Evolutionary conservation across 2,797 vertebrate genomes (phyloP).

Genomic region (Pipistrellus pygmaeus): DNA sequence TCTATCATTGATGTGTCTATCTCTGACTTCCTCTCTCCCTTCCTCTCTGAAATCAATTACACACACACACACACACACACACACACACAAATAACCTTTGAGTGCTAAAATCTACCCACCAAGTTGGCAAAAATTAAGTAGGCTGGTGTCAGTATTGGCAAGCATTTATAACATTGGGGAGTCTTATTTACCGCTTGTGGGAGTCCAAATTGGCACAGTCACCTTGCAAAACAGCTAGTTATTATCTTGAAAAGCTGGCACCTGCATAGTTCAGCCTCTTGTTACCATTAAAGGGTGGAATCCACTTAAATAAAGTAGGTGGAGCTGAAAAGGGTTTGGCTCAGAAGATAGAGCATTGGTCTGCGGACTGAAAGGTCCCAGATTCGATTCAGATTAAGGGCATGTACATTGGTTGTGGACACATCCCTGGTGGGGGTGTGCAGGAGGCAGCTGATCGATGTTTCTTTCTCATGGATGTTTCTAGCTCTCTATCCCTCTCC

Average conservation of each 20-base stretch:
- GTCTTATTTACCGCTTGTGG: not conserved
- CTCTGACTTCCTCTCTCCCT: not conserved
- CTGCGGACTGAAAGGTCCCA: too few species aligned
- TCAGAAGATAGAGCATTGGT: too few species aligned
- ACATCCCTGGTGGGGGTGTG: too few species aligned
- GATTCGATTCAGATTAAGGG: too few species aligned
- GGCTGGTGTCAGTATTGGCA: not conserved
- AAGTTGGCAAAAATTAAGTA: conserved; percentile 52
- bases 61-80: too few species aligned
- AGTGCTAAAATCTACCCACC: not conserved
- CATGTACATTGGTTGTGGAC: too few species aligned
- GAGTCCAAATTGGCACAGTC: not conserved
- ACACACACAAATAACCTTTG: not conserved
- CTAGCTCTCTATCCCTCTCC: too few species aligned
- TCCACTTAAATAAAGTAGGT: not conserved
- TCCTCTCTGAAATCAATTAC: not conserved
- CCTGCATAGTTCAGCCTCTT: not conserved
- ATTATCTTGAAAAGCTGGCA: conserved; percentile 34
- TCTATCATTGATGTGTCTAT: not conserved
- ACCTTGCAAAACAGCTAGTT: conserved; percentile 30
- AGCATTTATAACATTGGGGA: not conserved
- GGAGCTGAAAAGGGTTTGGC: too few species aligned
- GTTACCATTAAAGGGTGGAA: not conserved
- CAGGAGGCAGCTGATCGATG: too few species aligned
- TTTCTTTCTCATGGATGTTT: too few species aligned